These are phyloP conservation scores for Chesias legatella DNA, from an alignment of 2,888 invertebrate species.

Conservation along the genomic window DNA sequence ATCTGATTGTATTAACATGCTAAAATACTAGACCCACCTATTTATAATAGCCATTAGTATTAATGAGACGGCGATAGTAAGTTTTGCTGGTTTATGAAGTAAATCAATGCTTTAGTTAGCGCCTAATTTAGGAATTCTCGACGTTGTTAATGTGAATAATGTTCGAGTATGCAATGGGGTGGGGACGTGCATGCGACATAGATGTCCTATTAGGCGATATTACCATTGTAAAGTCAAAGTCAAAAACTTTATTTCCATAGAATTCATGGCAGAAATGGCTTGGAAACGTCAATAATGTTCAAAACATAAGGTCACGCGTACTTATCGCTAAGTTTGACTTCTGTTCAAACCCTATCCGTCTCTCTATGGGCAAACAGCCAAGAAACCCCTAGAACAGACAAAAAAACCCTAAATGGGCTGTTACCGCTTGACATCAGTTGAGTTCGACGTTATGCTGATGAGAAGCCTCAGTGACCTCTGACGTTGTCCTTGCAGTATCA, in stretches of 20 bases:
- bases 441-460: slow-evolving; percentile 4
- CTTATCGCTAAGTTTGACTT: too few relatives aligned
- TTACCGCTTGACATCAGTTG: slow-evolving; percentile 5
- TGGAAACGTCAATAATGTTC: too few relatives aligned
- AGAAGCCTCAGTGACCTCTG: background rate
- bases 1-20: slow-evolving; percentile 18
- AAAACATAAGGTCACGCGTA: too few relatives aligned
- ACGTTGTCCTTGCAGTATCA: too few relatives aligned
- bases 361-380: too few relatives aligned
- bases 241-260: too few relatives aligned
- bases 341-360: too few relatives aligned
- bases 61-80: slow-evolving; percentile 19
- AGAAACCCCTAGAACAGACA: too few relatives aligned
- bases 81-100: slow-evolving; percentile 12
- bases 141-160: slow-evolving; percentile 13
- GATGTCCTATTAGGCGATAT: slow-evolving; percentile 4
- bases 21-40: slow-evolving; percentile 15
- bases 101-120: slow-evolving; percentile 20
- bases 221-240: slow-evolving; percentile 9
- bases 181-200: slow-evolving; percentile 1
- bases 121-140: slow-evolving; percentile 11
- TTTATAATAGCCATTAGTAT: slow-evolving; percentile 18
- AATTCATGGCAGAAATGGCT: too few relatives aligned
- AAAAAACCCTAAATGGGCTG: too few relatives aligned
- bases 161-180: slow-evolving; percentile 7